phyloP scores from a whole-genome alignment of 2,888 invertebrate species.

The Eucriotettix oculatus region DNA sequence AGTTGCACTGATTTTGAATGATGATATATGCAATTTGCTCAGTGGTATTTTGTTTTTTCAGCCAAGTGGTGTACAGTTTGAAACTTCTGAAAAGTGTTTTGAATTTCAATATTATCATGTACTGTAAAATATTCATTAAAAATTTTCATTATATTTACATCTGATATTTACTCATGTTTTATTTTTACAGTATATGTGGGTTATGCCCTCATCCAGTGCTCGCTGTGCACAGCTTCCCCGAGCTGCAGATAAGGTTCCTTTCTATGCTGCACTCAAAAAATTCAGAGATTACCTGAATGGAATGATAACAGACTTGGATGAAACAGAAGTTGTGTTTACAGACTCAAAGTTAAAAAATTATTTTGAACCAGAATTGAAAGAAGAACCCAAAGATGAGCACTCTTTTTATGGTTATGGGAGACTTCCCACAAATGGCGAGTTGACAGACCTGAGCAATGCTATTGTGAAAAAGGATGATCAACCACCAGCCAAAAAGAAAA shows the following conservation, averaged over 20 bases:
- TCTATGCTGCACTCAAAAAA: constrained; percentile 88
- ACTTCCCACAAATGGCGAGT: constrained; percentile 15
- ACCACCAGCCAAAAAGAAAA: constrained; percentile 62
- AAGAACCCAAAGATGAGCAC: constrained; percentile 19
- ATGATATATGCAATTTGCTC: too few species aligned
- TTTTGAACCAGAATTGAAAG: constrained; percentile 37
- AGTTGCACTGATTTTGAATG: too few species aligned
- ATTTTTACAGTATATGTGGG: constrained; percentile 79
- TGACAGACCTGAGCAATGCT: constrained; percentile 31
- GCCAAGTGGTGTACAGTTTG: too few species aligned
- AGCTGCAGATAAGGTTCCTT: constrained; percentile 94
- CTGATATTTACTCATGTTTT: constrained; percentile 1
- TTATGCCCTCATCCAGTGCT: constrained; percentile 97
- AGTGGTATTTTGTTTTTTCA: too few species aligned
- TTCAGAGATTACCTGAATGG: constrained; percentile 90
- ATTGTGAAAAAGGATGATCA: constrained; percentile 27
- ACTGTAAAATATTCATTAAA: too few species aligned
- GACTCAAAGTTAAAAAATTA: constrained; percentile 50
- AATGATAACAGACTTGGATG: constrained; percentile 64
- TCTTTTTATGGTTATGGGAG: constrained; percentile 15
- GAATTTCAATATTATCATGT: too few species aligned
- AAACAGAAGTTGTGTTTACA: constrained; percentile 72
- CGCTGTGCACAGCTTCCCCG: constrained; percentile 94
- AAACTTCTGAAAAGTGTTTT: too few species aligned
- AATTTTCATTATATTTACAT: too few species aligned